These are phyloP conservation scores for Agrotis puta DNA, from an alignment of 2,888 invertebrate species.

Conservation along the genomic window DNA sequence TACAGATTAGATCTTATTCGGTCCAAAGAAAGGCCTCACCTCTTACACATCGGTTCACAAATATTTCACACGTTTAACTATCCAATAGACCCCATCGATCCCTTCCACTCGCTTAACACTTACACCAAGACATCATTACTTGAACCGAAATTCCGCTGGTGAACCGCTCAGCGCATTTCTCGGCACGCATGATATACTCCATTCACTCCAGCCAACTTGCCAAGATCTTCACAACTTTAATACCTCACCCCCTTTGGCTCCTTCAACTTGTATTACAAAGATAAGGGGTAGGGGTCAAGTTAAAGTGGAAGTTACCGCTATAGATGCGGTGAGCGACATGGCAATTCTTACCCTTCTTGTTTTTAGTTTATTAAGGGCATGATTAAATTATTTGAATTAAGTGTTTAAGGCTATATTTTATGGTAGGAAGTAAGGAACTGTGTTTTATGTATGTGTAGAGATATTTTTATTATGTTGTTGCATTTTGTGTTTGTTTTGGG, in stretches of 20 bases:
- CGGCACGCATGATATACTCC: conserved; percentile 52
- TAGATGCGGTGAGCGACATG: conserved; percentile 44
- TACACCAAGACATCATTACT: conserved; percentile 51
- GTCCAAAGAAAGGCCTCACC: too few species aligned
- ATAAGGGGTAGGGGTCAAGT: conserved; percentile 5
- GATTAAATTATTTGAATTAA: conserved; percentile 62
- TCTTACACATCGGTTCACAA: neutral
- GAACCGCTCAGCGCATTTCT: conserved; percentile 57
- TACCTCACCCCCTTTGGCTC: conserved; percentile 1
- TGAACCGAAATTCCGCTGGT: conserved; percentile 62
- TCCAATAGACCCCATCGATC: neutral
- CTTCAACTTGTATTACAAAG: neutral
- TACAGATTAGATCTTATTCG: too few species aligned
- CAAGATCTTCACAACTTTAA: conserved; percentile 28
- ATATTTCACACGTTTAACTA: neutral
- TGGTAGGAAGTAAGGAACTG: conserved; percentile 2
- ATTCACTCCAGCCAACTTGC: conserved; percentile 30
- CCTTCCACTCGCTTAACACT: conserved; percentile 29
- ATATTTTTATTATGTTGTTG: conserved; percentile 20
- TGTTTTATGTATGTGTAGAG: conserved; percentile 11
- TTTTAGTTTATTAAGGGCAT: conserved; percentile 60
- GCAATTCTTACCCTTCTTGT: conserved; percentile 47
- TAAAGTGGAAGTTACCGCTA: conserved; percentile 22
- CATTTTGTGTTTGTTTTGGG: neutral
- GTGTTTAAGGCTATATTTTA: conserved; percentile 42